These are phyloP conservation scores for Mobula birostris DNA, from an alignment of 2,113 vertebrate species.

Conservation along the genomic window DNA sequence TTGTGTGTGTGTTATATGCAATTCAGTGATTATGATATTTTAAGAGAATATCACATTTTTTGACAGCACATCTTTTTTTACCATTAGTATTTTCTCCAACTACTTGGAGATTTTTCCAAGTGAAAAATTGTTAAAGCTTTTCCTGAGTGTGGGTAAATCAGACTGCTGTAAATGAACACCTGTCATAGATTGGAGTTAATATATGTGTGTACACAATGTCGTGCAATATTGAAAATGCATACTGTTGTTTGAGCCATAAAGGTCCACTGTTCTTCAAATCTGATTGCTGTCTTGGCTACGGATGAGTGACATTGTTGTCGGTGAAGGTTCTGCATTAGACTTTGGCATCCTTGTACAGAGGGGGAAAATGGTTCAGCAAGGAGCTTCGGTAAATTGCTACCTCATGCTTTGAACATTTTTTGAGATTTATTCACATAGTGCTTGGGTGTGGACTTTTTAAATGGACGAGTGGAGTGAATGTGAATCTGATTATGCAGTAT, in stretches of 20 bases:
- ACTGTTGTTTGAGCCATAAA: neutral
- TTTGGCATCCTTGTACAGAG: neutral
- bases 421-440: neutral
- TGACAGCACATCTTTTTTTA: too few species aligned
- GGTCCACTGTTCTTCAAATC: neutral
- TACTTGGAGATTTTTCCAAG: neutral
- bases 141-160: neutral
- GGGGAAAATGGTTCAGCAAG: neutral
- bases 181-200: neutral
- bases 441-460: neutral
- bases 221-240: neutral
- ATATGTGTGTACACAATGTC: neutral
- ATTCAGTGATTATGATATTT: too few species aligned
- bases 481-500: neutral
- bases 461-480: neutral
- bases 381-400: neutral
- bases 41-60: neutral
- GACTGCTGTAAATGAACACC: neutral
- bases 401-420: neutral
- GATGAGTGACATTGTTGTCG: neutral
- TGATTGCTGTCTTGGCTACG: neutral
- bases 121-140: neutral
- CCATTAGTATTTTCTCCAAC: too few species aligned
- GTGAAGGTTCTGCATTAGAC: neutral
- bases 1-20: neutral